Conservation (phyloP, 2,888 invertebrate genomes). For the Oxyteleia sp. region DNA sequence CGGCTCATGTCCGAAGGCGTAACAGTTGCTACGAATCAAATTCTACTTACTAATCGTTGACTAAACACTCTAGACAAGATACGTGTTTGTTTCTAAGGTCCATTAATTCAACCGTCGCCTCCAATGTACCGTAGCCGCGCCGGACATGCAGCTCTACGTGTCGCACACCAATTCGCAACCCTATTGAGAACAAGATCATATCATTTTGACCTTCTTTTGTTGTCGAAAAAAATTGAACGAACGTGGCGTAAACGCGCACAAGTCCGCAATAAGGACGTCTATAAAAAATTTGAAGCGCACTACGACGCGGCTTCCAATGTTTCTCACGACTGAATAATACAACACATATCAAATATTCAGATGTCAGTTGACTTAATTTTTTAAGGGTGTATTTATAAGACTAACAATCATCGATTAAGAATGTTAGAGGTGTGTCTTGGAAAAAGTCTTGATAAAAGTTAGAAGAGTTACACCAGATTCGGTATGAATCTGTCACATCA, state of each 20-base stretch:
- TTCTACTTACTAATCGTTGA: slow-evolving; percentile 64
- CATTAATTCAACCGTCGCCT: slow-evolving; percentile 43
- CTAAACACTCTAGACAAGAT: slow-evolving; percentile 57
- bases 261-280: slow-evolving; percentile 50
- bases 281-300: slow-evolving; percentile 56
- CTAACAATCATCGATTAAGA: slow-evolving; percentile 43
- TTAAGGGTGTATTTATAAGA: slow-evolving; percentile 65
- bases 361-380: slow-evolving; percentile 77
- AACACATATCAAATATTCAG: slow-evolving; percentile 84
- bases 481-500: too few species aligned
- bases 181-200: slow-evolving; percentile 53
- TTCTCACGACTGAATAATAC: slow-evolving; percentile 82
- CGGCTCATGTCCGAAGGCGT: too few species aligned
- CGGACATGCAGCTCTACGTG: slow-evolving; percentile 33
- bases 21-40: too few species aligned
- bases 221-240: slow-evolving; percentile 37
- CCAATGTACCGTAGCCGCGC: slow-evolving; percentile 36
- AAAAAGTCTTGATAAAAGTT: too few species aligned
- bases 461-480: too few species aligned
- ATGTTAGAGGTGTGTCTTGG: slow-evolving; percentile 25
- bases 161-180: not conserved
- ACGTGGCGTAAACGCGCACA: slow-evolving; percentile 58
- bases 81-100: slow-evolving; percentile 58
- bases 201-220: slow-evolving; percentile 29
- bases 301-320: slow-evolving; percentile 76